Percentiles rank a stretch among this genome's conserved stretches.
phyloP scores from a whole-genome alignment of 2,888 invertebrate genomes.

The Agelastica alni region DNA sequence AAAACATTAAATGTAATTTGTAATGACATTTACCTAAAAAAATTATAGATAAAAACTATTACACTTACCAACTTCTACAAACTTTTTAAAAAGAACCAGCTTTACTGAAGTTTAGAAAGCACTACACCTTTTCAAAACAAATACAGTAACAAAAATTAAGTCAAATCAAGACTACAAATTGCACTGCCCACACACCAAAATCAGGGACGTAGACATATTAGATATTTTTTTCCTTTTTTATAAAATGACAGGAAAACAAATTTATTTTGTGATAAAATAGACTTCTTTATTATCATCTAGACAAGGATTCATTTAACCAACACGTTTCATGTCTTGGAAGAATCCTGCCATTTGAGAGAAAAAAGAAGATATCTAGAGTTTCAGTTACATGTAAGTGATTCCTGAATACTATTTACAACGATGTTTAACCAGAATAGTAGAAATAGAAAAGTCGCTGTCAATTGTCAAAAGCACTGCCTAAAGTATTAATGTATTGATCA shows the following conservation, averaged over 20 bases:
- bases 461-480: no score
- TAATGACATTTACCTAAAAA: constrained; percentile 3
- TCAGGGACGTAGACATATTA: constrained; percentile 33
- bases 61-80: constrained; percentile 25
- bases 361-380: neutral
- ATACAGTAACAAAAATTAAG: constrained; percentile 21
- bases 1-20: constrained; percentile 26
- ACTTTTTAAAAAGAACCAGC: constrained; percentile 1
- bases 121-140: constrained; percentile 16
- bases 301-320: neutral
- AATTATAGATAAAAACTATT: neutral
- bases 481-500: no score
- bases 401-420: no score
- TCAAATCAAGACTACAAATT: constrained; percentile 21
- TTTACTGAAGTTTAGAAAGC: constrained; percentile 21
- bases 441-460: no score
- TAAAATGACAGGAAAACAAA: constrained; percentile 27
- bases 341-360: neutral
- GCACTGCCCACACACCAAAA: constrained; percentile 30
- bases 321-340: neutral
- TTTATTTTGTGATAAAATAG: constrained; percentile 13
- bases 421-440: no score
- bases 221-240: constrained; percentile 12
- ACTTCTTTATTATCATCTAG: neutral
- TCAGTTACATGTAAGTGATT: no score